Conservation (phyloP, 2,888 invertebrate genomes). For the Pyralis farinalis region DNA sequence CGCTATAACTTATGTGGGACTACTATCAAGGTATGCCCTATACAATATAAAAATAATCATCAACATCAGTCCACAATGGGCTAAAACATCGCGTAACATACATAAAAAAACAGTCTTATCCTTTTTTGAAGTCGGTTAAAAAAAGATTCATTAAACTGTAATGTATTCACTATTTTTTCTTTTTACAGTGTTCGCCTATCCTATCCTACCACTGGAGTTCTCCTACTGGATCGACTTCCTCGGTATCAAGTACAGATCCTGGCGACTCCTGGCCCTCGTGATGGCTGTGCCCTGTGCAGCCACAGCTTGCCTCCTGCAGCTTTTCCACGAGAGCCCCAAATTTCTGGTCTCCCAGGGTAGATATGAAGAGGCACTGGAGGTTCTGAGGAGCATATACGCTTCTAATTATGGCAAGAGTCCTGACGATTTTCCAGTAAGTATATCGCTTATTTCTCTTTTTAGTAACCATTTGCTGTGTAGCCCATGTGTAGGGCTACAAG, state of each 20-base stretch:
- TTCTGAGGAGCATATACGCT: constrained; percentile 58
- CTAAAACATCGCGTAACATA: too few relatives aligned
- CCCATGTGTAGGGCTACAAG: too few relatives aligned
- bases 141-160: too few relatives aligned
- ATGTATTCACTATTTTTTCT: too few relatives aligned
- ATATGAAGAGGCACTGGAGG: constrained; percentile 78
- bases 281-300: constrained; percentile 84
- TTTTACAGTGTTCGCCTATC: constrained; percentile 82
- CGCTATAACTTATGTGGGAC: too few relatives aligned
- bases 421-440: constrained; percentile 60
- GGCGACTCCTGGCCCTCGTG: constrained; percentile 87
- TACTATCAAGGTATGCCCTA: too few relatives aligned
- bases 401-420: constrained; percentile 54
- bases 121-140: too few relatives aligned
- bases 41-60: too few relatives aligned
- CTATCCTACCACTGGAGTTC: constrained; percentile 83
- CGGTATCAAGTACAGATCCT: constrained; percentile 83
- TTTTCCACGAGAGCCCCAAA: constrained; percentile 90
- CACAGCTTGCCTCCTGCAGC: constrained; percentile 79
- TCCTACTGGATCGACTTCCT: constrained; percentile 63
- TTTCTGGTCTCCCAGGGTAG: constrained; percentile 84
- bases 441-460: too few relatives aligned
- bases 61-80: too few relatives aligned
- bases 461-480: too few relatives aligned
- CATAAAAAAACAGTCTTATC: too few relatives aligned